Conservation (phyloP, 2,797 vertebrate species). For the Hippocampus kuda region DNA sequence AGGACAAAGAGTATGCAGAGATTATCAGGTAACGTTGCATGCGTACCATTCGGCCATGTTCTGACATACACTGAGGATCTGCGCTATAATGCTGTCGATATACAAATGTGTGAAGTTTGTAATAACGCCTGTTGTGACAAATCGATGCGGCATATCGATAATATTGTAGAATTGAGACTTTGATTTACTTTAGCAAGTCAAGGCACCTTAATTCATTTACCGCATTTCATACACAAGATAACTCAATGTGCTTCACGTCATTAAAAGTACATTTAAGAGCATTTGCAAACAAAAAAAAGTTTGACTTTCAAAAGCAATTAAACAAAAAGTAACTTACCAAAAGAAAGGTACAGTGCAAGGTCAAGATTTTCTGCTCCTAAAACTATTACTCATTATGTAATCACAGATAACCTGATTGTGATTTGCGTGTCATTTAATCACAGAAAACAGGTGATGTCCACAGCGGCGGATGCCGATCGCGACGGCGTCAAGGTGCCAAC, state of each 20-base stretch:
- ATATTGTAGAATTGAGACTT: too few relatives aligned
- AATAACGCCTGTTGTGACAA: background rate
- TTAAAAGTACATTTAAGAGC: too few relatives aligned
- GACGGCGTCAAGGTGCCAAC: conserved; percentile 94
- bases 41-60: background rate
- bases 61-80: background rate
- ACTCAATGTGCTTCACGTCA: too few relatives aligned
- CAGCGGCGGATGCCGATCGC: conserved; percentile 89
- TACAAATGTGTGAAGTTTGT: too few relatives aligned
- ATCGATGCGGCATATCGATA: background rate
- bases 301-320: too few relatives aligned
- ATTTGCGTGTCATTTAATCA: background rate
- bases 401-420: background rate
- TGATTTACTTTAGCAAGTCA: too few relatives aligned
- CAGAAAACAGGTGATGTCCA: conserved; percentile 95
- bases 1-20: conserved; percentile 97
- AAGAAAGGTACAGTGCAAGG: too few relatives aligned
- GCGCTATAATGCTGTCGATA: background rate
- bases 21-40: conserved; percentile 82
- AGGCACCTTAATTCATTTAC: too few relatives aligned
- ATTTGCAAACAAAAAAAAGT: too few relatives aligned
- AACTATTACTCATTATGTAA: background rate
- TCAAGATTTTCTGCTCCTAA: too few relatives aligned
- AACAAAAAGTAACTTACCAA: too few relatives aligned
- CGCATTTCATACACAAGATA: too few relatives aligned